A percentile compares a stretch with the other conserved stretches of the same genome.
Evolutionary conservation across 2,113 vertebrate genomes (phyloP).

Genomic region (Oryzias celebensis): DNA sequence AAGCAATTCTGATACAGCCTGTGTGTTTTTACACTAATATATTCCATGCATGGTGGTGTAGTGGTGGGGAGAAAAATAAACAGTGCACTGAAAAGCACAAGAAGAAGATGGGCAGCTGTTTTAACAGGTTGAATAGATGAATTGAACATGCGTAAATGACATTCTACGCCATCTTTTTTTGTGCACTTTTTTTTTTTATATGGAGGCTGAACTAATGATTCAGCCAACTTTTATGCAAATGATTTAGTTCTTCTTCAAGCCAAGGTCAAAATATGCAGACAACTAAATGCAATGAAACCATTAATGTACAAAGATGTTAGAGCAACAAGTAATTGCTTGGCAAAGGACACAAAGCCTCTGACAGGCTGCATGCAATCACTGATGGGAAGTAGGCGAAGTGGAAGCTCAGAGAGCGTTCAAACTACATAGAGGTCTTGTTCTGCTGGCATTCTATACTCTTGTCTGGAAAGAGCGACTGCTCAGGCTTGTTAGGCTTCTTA

Average conservation of each 20-base stretch:
- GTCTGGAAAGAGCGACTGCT: constrained; percentile 44
- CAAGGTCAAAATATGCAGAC: constrained; percentile 12
- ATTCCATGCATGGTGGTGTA: too few species aligned
- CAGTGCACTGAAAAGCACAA: too few species aligned
- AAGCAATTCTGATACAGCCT: too few species aligned
- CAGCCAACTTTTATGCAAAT: not conserved
- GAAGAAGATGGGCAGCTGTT: too few species aligned
- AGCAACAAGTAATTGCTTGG: constrained; percentile 22
- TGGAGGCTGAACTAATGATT: constrained; percentile 2
- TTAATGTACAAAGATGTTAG: constrained; percentile 3
- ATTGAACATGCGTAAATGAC: too few species aligned
- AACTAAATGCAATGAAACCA: not conserved
- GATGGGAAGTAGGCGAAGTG: constrained; percentile 11
- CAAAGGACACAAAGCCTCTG: constrained; percentile 22
- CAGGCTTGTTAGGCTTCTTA: constrained; percentile 48
- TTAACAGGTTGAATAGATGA: too few species aligned
- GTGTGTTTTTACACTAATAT: too few species aligned
- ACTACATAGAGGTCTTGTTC: constrained; percentile 31
- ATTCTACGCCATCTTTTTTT: not conserved
- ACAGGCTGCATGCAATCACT: not conserved
- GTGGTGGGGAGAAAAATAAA: too few species aligned
- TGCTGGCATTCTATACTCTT: constrained; percentile 20
- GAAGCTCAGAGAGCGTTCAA: too few species aligned
- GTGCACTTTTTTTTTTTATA: not conserved
- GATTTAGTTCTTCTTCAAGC: constrained; percentile 1